Evolutionary conservation across 2,797 vertebrate genomes (phyloP).

Genomic region (Bufotes viridis): DNA sequence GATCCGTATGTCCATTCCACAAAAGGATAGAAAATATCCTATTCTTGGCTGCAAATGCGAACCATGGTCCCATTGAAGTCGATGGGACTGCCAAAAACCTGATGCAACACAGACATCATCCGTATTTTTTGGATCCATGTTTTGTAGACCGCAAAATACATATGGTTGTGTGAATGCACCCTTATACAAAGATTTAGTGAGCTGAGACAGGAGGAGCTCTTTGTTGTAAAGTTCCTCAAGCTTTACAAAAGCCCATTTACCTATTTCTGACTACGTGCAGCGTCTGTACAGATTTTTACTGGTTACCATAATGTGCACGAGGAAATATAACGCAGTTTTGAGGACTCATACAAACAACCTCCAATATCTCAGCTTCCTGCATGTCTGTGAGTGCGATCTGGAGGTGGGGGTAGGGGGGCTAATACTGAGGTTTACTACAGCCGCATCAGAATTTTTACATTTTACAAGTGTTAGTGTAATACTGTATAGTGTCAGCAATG

Average conservation of each 20-base stretch:
- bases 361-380: neutral
- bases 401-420: neutral
- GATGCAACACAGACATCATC: too few species aligned
- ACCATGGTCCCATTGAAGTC: too few species aligned
- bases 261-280: neutral
- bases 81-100: too few species aligned
- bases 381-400: neutral
- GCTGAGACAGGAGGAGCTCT: neutral
- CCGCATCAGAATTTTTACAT: neutral
- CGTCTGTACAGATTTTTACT: neutral
- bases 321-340: neutral
- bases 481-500: slow-evolving; percentile 32
- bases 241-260: neutral
- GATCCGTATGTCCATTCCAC: too few species aligned
- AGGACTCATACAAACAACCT: neutral
- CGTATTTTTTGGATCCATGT: too few species aligned
- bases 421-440: neutral
- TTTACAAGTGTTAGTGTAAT: neutral
- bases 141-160: too few species aligned
- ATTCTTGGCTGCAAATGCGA: too few species aligned
- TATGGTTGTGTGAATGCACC: neutral
- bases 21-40: too few species aligned
- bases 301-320: neutral
- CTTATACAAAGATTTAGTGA: neutral
- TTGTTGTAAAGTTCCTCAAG: neutral